A percentile compares a stretch with the other conserved stretches of the same genome.
These are phyloP conservation scores for Camponotus fellah DNA, from an alignment of 2,888 invertebrate species.

Conservation along the genomic window DNA sequence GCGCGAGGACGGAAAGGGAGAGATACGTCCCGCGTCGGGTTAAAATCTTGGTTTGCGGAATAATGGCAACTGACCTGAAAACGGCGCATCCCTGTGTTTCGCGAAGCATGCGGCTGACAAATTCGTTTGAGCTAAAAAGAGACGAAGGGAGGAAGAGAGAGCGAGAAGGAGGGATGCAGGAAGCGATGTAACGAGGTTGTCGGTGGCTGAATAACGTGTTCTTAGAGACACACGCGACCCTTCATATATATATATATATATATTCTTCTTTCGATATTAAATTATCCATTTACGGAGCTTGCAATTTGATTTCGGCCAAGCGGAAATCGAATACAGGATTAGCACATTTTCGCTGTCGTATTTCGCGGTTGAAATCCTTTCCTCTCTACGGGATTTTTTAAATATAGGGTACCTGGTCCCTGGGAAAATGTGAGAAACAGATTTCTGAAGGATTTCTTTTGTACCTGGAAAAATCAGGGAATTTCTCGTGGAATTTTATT, in stretches of 20 bases:
- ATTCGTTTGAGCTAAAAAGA: conserved; percentile 56
- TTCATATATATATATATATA: background rate
- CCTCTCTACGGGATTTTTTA: background rate
- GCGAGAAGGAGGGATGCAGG: background rate
- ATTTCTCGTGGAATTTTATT: no score
- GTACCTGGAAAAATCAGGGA: no score
- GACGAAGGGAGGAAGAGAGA: background rate
- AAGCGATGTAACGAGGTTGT: conserved; percentile 31
- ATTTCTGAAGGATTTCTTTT: no score
- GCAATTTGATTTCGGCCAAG: conserved; percentile 13
- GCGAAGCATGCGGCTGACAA: conserved; percentile 60
- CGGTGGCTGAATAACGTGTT: conserved; percentile 24
- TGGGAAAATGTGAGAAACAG: no score
- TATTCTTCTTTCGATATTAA: conserved; percentile 12
- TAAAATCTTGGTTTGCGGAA: conserved; percentile 68
- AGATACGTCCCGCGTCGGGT: conserved; percentile 22
- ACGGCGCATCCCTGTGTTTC: conserved; percentile 69
- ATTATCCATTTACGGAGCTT: conserved; percentile 19
- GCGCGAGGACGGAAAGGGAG: conserved; percentile 50
- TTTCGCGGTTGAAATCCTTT: background rate
- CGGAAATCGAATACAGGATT: background rate
- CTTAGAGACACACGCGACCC: conserved; percentile 10
- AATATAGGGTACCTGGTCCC: no score
- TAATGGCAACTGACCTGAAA: conserved; percentile 78
- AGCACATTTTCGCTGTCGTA: background rate